Base-by-base conservation (phyloP, 1,140 invertebrate species). In the Zaprionus inermis region DNA sequence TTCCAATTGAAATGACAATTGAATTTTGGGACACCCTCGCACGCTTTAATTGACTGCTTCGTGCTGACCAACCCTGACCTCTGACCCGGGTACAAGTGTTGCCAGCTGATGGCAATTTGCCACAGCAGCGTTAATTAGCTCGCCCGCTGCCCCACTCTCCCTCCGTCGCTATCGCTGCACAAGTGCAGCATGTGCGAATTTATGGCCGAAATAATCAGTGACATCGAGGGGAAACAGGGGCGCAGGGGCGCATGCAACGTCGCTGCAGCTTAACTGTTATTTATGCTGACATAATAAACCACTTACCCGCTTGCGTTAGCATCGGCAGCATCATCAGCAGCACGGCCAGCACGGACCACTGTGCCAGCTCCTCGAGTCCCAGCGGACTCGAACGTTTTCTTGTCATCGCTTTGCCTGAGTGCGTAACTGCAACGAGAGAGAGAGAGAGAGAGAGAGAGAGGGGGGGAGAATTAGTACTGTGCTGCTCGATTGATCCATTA, bases 311-410 rank as follows among this genome's bases (percentile, higher is more conserved):
- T 91, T 90, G 86, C 79, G 88, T 77, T 81, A 91, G 63, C 52
- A 78, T 67, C 69, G 81, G 81, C 72, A 84, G 70, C 71, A 81
- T 74, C 74, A 90, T 64, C 60, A 91, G 70, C 65, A 77, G 71
- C 68, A 88, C 72, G 84, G 84, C 80, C 76, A 88, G 72, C 79
- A 78, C 70, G 91, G 79, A 86, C 55, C 65, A 78, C 51, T 82
- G 38, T 16, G n/a, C 68, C 78, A 91, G 75, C 81, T 90, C 79
- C 80, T 92, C 90, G 91, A 92, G 91, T 91, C 91, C 91, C 84
- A 90, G 61, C 58, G 90, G 91, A 92, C 91, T 92, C 91, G 90
- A 92, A 91, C 90, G 90, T 86, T 90, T 92, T 74, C 91, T 91
- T 77, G 91, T 92, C 91, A 92, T 91, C 56, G 55, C 68, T 71